Percentiles rank a stretch among this genome's conserved stretches.
These are phyloP conservation scores for Agapornis canus DNA, from an alignment of 2,797 vertebrate genomes.

Conservation along the genomic window DNA sequence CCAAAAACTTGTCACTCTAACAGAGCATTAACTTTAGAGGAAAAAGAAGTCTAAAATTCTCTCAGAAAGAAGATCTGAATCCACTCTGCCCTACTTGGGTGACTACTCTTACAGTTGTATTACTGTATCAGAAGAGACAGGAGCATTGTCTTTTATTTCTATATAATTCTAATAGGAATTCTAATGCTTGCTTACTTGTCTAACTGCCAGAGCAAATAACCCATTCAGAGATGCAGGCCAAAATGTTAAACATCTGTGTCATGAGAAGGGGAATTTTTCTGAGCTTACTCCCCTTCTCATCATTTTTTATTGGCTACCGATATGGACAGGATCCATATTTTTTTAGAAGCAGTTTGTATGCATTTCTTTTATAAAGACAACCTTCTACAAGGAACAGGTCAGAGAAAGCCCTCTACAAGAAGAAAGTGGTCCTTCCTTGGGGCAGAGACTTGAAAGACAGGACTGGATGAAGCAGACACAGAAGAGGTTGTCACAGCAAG, in stretches of 20 bases:
- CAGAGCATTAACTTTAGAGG: not conserved
- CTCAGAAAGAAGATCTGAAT: not conserved
- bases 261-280: not conserved
- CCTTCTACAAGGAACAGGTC: not conserved
- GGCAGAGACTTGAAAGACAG: not conserved
- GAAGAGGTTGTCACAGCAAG: not conserved
- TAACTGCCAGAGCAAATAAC: not conserved
- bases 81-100: not conserved
- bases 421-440: not conserved
- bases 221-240: not conserved
- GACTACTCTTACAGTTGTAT: not conserved
- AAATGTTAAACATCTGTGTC: not conserved
- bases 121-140: not conserved
- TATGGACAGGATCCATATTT: not conserved
- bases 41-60: not conserved
- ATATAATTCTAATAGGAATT: not conserved
- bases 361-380: not conserved
- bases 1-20: not conserved
- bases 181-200: not conserved
- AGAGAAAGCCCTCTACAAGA: not conserved
- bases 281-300: not conserved
- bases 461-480: not conserved
- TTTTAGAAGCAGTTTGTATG: not conserved
- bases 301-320: not conserved
- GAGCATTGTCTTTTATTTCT: not conserved